Evolutionary conservation across 2,797 vertebrate genomes (phyloP), one percentile per base, ranked within the genome.

Genomic region (Spea hammondii): DNA sequence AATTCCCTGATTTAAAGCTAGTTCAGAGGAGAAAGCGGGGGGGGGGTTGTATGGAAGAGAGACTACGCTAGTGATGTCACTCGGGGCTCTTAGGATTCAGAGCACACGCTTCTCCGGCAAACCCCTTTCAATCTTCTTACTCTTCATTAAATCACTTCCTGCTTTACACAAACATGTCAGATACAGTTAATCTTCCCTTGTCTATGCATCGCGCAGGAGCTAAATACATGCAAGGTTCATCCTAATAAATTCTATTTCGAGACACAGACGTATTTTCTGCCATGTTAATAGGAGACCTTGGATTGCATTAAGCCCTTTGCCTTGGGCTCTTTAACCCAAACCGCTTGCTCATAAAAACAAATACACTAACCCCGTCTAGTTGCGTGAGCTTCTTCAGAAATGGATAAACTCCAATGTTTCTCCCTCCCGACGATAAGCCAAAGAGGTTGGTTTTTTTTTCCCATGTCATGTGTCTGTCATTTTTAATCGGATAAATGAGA

Each of bases 1-100:
- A 84, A 82, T 84, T 88, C 79, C 54, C 11, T 60, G 51, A 72
- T 70, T 82, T 83, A 79, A 87, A 88, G 86, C 32, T 84, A 86
- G 85, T 85, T 89, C 85, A 62, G 5, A 70, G 62, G 55, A 70
- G 72, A 79, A 44, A 50, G 69, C 75, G 68, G 32, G 78, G 13
- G 50, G 54, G 48, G 48, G 59, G 45, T 3, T 64, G 72, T 53
- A 51, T 55, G n/a, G 45, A 14, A 6, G 46, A 62, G 45, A 17
- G 9, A 65, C 80, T 77, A 45, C 69, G 81, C 76, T 69, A 77
- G 79, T 87, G 83, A 80, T 44, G 73, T 86, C 48, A 82, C 57
- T 3, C 17, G 5, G 32, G 71, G 60, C 86, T 68, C 76, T 89
- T 79, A 78, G 32, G 79, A 88, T 87, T 89, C 85, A 54, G 45